Evolutionary conservation across 2,888 invertebrate species (phyloP).

Genomic region (Drosophila mimetica): DNA sequence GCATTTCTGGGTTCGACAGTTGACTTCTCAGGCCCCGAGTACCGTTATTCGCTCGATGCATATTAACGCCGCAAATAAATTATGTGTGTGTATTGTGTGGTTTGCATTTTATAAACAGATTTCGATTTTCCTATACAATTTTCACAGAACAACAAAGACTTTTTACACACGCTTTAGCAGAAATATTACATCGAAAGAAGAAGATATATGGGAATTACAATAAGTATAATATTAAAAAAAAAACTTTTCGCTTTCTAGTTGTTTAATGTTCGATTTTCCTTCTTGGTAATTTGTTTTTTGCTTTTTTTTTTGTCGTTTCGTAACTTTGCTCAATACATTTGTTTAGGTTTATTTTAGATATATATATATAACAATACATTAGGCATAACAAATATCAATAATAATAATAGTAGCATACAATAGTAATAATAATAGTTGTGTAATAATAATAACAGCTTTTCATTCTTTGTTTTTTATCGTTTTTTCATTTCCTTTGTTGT

Average conservation of each 20-base stretch:
- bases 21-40: background rate
- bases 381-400: conserved; percentile 78
- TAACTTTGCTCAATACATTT: conserved; percentile 55
- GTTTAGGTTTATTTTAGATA: conserved; percentile 41
- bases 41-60: background rate
- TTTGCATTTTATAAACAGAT: conserved; percentile 16
- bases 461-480: conserved; percentile 40
- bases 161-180: conserved; percentile 43
- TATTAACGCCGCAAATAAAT: conserved; percentile 5
- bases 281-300: conserved; percentile 2
- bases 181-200: conserved; percentile 32
- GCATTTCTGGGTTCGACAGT: conserved; percentile 2
- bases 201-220: conserved; percentile 26
- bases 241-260: conserved; percentile 3
- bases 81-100: conserved; percentile 4
- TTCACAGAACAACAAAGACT: conserved; percentile 33
- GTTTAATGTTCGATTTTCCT: conserved; percentile 14
- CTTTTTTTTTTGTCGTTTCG: conserved; percentile 27
- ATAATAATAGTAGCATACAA: conserved; percentile 63
- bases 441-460: conserved; percentile 57
- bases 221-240: conserved; percentile 23
- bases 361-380: conserved; percentile 72
- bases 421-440: conserved; percentile 66
- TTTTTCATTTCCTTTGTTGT: conserved; percentile 32
- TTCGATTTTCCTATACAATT: conserved; percentile 13